phyloP scores from a whole-genome alignment of 2,113 vertebrate genomes.

The Zingel zingel region DNA sequence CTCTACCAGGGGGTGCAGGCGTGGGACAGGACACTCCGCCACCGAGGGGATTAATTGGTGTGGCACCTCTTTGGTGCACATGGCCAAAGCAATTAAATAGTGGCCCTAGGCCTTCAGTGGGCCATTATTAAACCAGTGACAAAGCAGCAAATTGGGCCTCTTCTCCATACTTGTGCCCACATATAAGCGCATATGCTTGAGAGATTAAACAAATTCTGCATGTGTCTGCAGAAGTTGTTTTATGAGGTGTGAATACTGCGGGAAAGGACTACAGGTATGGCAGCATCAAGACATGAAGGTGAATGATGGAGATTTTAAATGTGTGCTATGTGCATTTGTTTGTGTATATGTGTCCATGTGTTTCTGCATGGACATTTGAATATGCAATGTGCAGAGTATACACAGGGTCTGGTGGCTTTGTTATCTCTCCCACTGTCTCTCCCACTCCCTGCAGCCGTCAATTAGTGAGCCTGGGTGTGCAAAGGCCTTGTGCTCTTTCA shows the following conservation, averaged over 20 bases:
- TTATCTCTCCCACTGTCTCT: conserved; percentile 68
- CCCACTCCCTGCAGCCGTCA: conserved; percentile 82
- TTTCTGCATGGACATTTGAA: conserved; percentile 49
- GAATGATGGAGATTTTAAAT: conserved; percentile 32
- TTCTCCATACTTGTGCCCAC: conserved; percentile 37
- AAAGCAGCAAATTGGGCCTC: conserved; percentile 70
- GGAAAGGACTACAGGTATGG: conserved; percentile 15
- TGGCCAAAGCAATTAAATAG: conserved; percentile 82
- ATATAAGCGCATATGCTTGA: conserved; percentile 33
- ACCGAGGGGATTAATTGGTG: conserved; percentile 81
- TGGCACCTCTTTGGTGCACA: conserved; percentile 77
- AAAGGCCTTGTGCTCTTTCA: conserved; percentile 77
- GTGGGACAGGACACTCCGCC: conserved; percentile 58
- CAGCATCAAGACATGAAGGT: conserved; percentile 21
- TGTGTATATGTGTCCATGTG: conserved; percentile 28
- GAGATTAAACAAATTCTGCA: conserved; percentile 55
- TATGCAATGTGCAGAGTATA: conserved; percentile 23
- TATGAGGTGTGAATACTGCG: conserved; percentile 28
- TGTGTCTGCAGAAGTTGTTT: conserved; percentile 36
- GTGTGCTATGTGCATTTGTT: conserved; percentile 5
- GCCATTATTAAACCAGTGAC: conserved; percentile 72
- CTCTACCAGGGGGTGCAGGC: conserved; percentile 63
- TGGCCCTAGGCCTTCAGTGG: conserved; percentile 76
- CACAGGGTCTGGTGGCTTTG: conserved; percentile 69
- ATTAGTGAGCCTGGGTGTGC: conserved; percentile 79